Evolutionary conservation across 2,113 vertebrate genomes (phyloP).

Genomic region (Pyrgilauda ruficollis): DNA sequence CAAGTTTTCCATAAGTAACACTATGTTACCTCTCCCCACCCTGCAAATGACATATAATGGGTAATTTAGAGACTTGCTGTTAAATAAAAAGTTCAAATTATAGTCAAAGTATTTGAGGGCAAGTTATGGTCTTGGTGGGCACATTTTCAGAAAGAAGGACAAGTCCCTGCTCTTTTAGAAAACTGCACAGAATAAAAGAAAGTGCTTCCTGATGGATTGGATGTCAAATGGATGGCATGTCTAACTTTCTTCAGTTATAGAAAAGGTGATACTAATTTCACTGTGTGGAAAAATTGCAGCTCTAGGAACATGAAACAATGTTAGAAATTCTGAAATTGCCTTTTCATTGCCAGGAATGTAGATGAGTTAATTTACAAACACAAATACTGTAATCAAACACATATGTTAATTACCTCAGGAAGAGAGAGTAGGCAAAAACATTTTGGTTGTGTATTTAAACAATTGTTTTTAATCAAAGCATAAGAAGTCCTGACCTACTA

Average conservation of each 20-base stretch:
- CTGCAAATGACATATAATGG: slow-evolving; percentile 9
- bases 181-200: not conserved
- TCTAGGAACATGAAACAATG: not conserved
- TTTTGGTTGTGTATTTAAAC: not conserved
- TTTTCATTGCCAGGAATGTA: not conserved
- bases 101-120: not conserved
- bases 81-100: slow-evolving; percentile 25
- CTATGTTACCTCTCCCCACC: not conserved
- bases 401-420: not conserved
- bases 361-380: not conserved
- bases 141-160: not conserved
- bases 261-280: not conserved
- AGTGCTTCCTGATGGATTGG: not conserved
- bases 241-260: not conserved
- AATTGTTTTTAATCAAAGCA: not conserved
- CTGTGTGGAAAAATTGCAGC: not conserved
- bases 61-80: not conserved
- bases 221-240: not conserved
- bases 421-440: not conserved
- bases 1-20: not conserved
- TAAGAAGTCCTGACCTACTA: not conserved
- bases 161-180: not conserved
- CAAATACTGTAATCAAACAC: not conserved
- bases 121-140: not conserved
- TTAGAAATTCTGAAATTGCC: not conserved